A percentile compares a stretch with the other conserved stretches of the same genome.
phyloP scores from a whole-genome alignment of 1,140 invertebrate genomes.

The Dolichoris vasculosae region DNA sequence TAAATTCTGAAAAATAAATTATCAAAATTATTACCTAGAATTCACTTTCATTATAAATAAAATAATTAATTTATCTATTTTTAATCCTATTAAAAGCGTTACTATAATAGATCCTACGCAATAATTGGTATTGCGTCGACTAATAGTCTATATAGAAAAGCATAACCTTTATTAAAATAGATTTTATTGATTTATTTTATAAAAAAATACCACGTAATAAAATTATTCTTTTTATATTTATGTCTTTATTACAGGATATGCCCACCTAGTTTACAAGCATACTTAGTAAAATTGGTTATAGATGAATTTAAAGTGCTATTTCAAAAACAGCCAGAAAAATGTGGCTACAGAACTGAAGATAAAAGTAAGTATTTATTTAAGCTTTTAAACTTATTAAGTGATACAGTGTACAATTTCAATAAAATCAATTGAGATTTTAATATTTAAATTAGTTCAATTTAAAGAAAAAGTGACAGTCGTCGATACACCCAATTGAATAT shows the following conservation, averaged over 20 bases:
- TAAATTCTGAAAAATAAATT: neutral
- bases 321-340: conserved; percentile 78
- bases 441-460: neutral
- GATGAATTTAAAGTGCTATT: conserved; percentile 78
- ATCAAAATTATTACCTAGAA: neutral
- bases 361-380: conserved; percentile 76
- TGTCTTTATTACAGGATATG: conserved; percentile 78
- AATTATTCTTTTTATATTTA: neutral
- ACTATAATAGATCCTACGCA: too few relatives aligned
- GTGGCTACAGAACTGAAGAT: conserved; percentile 76
- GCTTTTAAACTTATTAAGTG: too few relatives aligned
- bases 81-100: neutral
- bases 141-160: too few relatives aligned
- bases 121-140: too few relatives aligned
- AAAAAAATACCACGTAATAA: neutral
- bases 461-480: too few relatives aligned
- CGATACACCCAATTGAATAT: too few relatives aligned
- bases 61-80: neutral
- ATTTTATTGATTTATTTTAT: neutral
- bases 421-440: too few relatives aligned
- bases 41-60: neutral
- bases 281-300: conserved; percentile 79
- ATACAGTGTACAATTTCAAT: too few relatives aligned
- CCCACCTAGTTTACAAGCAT: conserved; percentile 79
- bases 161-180: neutral